phyloP scores from a whole-genome alignment of 2,113 vertebrate genomes.

The Pongo pygmaeus region DNA sequence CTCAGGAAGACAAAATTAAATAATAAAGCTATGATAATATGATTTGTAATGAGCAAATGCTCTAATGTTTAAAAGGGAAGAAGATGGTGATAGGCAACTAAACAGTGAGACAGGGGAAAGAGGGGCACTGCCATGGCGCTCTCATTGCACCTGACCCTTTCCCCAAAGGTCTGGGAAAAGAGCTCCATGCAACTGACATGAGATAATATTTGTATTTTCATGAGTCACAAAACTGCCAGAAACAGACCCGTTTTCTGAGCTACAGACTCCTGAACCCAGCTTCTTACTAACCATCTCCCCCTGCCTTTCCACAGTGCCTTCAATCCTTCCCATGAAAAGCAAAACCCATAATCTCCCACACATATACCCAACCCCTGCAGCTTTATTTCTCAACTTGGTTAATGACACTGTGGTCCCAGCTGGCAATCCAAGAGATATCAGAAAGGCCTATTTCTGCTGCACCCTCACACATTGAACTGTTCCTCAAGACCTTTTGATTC shows the following conservation, averaged over 20 bases:
- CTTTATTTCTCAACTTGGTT: not conserved
- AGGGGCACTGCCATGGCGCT: not conserved
- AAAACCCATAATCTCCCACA: no score
- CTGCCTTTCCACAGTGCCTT: not conserved
- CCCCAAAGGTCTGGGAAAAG: not conserved
- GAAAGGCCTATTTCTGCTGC: not conserved
- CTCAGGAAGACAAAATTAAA: not conserved
- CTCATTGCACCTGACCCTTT: not conserved
- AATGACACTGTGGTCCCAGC: not conserved
- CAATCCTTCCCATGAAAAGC: not conserved
- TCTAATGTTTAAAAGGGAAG: not conserved
- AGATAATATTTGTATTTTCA: not conserved
- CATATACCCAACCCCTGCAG: no score
- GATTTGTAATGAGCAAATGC: not conserved
- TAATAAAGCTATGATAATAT: not conserved
- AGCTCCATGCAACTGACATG: not conserved
- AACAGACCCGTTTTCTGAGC: not conserved
- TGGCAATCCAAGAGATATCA: not conserved
- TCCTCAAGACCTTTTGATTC: not conserved
- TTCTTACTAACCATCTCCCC: not conserved
- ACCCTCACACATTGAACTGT: not conserved
- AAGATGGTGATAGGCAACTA: not conserved
- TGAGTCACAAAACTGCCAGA: not conserved
- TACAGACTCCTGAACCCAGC: not conserved
- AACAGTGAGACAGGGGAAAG: not conserved